These are phyloP conservation scores for Pipistrellus pygmaeus DNA, from an alignment of 2,797 vertebrate genomes.

Conservation along the genomic window DNA sequence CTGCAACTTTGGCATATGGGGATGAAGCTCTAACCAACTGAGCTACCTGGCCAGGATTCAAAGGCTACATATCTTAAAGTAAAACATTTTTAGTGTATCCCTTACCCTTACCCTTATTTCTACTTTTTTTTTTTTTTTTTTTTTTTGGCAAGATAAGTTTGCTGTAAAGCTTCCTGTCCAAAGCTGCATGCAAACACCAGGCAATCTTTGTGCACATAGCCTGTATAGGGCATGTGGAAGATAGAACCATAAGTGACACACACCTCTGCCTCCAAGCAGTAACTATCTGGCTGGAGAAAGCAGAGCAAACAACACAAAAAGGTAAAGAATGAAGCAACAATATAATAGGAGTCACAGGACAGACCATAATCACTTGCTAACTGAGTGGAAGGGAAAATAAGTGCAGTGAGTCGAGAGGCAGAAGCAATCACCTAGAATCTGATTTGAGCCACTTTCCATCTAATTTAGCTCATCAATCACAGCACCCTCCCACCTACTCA, in stretches of 20 bases:
- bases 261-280: slow-evolving; percentile 18
- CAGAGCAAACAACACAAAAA: slow-evolving; percentile 7
- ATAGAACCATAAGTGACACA: background rate
- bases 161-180: slow-evolving; percentile 10
- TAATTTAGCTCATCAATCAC: slow-evolving; percentile 80
- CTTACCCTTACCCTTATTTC: background rate
- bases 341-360: slow-evolving; percentile 67
- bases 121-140: slow-evolving; percentile 43
- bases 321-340: slow-evolving; percentile 48
- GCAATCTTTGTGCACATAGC: background rate
- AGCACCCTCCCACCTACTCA: slow-evolving; percentile 73
- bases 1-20: background rate
- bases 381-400: slow-evolving; percentile 66
- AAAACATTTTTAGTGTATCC: background rate
- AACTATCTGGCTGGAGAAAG: background rate
- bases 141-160: slow-evolving; percentile 39
- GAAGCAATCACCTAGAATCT: slow-evolving; percentile 75
- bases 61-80: slow-evolving; percentile 41
- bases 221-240: background rate
- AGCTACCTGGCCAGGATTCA: background rate
- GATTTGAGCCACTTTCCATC: slow-evolving; percentile 76
- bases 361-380: slow-evolving; percentile 72
- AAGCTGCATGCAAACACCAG: background rate
- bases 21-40: background rate
- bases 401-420: slow-evolving; percentile 63